Percentiles rank a stretch among this genome's conserved stretches.
Evolutionary conservation across 2,797 vertebrate species (phyloP).

Genomic region (Dallia pectoralis): DNA sequence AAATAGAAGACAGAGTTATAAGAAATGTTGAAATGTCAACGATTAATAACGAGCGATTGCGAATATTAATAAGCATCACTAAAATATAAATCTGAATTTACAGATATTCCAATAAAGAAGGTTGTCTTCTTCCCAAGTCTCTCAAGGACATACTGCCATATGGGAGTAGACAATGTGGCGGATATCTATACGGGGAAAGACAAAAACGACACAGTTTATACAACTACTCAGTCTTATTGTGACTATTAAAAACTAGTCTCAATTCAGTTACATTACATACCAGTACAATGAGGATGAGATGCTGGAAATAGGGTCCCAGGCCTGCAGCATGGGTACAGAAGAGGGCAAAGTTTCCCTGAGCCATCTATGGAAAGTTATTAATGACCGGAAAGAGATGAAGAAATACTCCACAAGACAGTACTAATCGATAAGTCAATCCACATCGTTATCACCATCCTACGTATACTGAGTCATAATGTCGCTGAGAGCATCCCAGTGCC

Average conservation of each 20-base stretch:
- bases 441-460: neutral
- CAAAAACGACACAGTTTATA: too few species aligned
- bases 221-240: too few species aligned
- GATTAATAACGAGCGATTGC: too few species aligned
- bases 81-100: conserved; percentile 43
- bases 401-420: neutral
- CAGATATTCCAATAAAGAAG: conserved; percentile 56
- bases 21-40: neutral
- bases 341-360: conserved; percentile 66
- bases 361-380: conserved; percentile 39
- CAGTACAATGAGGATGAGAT: conserved; percentile 64
- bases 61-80: too few species aligned
- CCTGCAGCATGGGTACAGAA: conserved; percentile 60
- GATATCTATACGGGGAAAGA: conserved; percentile 35
- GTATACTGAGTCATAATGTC: too few species aligned
- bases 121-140: conserved; percentile 67
- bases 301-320: conserved; percentile 57
- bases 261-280: conserved; percentile 30
- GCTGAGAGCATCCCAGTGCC: too few species aligned
- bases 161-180: conserved; percentile 58
- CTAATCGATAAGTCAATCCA: neutral
- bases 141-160: conserved; percentile 64
- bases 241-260: too few species aligned
- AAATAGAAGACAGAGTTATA: neutral
- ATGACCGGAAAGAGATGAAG: neutral